A percentile compares a stretch with the other conserved stretches of the same genome.
These are phyloP conservation scores for Grallaria varia DNA, from an alignment of 2,113 vertebrate genomes.

Conservation along the genomic window DNA sequence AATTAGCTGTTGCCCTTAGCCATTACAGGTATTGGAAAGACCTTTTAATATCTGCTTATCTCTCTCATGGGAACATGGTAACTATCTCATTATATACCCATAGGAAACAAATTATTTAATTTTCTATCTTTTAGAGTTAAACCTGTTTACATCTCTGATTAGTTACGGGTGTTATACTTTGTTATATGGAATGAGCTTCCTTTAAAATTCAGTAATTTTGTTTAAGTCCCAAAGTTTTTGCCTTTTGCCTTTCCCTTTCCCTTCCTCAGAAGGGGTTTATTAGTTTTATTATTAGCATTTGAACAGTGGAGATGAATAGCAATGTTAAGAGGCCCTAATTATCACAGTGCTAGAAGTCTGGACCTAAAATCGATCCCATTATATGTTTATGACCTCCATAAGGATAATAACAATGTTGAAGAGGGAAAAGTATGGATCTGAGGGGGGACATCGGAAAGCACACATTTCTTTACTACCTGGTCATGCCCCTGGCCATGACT, in stretches of 20 bases:
- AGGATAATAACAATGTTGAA: background rate
- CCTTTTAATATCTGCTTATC: slow-evolving; percentile 95
- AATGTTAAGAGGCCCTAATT: background rate
- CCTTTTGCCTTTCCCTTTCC: background rate
- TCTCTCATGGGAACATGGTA: slow-evolving; percentile 82
- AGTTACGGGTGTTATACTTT: slow-evolving; percentile 56
- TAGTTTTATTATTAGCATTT: slow-evolving; percentile 10
- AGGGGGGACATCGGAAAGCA: background rate
- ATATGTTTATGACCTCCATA: background rate
- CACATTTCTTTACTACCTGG: background rate
- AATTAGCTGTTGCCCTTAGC: slow-evolving; percentile 94
- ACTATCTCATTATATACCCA: slow-evolving; percentile 80
- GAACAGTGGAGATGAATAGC: background rate
- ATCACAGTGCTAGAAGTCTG: background rate
- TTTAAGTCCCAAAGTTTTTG: background rate
- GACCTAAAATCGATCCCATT: slow-evolving; percentile 15
- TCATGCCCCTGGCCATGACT: background rate
- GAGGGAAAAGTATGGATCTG: background rate
- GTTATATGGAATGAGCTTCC: slow-evolving; percentile 20
- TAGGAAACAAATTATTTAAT: slow-evolving; percentile 82
- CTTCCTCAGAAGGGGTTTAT: background rate
- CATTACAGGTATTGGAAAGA: slow-evolving; percentile 93
- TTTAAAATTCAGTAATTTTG: slow-evolving; percentile 35
- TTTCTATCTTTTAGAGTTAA: slow-evolving; percentile 75
- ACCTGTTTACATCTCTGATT: slow-evolving; percentile 68